Base-by-base conservation (phyloP, 2,888 invertebrate genomes). In the Ypsolopha sequella region DNA sequence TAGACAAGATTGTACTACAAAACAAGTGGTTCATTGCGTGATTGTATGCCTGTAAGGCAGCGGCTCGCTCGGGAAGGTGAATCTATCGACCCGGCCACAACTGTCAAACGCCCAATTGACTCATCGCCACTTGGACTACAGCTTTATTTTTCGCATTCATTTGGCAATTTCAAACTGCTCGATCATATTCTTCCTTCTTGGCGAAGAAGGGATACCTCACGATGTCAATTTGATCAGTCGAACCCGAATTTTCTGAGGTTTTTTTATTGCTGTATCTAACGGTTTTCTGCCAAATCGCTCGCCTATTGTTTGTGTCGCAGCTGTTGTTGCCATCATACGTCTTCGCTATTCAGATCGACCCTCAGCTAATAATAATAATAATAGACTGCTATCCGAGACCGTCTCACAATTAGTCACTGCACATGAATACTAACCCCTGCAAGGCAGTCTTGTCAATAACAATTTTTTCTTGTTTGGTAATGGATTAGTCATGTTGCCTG, bases 1-100 rank as follows among this genome's bases (percentile, higher is more conserved):
- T 67, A 51, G 55, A 49, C 55, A 54, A 50, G 48, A 53, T 51
- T 48, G 34, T 8, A 2, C 33, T 51, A 41, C 56, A 63, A 70
- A 69, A 70, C 70, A 68, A 74, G 71, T 73, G 66, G 64, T 66
- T 69, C 57, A 52, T 58, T 66, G 63, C 51, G 51, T 34, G 43
- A 34, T 36, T 48, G 51, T 43, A 24, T 41, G 51, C 38, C 48
- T 45, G 46, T 43, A 43, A 60, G 60, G 64, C 61, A 55, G 64
- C 65, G 72, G 70, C 73, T 73, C 72, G 69, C 73, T 73, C 74
- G 69, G 70, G 65, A 24, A 24, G 24, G 2, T 3, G 24, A 24
- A 88, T 88, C 88, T 88, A 88, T 88, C 85, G 84, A 78, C 72
- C n/a, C 73, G 72, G 76, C 73, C 72, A 64, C 74, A 73, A 70